These are phyloP conservation scores for Drosophila repletoides DNA, from an alignment of 1,140 invertebrate genomes.

Conservation along the genomic window DNA sequence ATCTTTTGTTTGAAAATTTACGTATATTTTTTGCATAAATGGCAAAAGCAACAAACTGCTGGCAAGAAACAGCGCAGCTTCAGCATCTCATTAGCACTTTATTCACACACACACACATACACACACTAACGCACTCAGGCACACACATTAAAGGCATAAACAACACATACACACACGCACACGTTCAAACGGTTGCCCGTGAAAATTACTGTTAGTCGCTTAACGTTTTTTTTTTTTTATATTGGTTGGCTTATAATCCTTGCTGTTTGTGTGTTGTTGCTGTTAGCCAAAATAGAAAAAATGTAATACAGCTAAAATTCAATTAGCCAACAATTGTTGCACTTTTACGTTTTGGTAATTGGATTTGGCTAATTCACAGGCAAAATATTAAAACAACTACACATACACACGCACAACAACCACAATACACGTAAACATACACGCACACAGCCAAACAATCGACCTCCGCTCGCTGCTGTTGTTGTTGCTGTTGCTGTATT, in stretches of 20 bases:
- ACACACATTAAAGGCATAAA: conserved; percentile 24
- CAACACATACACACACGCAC: conserved; percentile 27
- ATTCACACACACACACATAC: conserved; percentile 21
- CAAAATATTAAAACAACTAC: conserved; percentile 60
- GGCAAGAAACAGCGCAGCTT: conserved; percentile 48
- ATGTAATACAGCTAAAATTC: conserved; percentile 65
- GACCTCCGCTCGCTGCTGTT: conserved; percentile 67
- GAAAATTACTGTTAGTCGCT: conserved; percentile 72
- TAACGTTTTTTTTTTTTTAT: conserved; percentile 29
- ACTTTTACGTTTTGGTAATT: conserved; percentile 62
- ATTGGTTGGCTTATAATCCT: conserved; percentile 71
- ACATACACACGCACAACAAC: conserved; percentile 34
- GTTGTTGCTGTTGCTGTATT: too few relatives aligned
- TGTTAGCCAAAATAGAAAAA: conserved; percentile 64
- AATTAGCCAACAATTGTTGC: conserved; percentile 70
- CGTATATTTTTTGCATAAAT: conserved; percentile 70
- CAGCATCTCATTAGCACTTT: conserved; percentile 78
- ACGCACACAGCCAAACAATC: conserved; percentile 64
- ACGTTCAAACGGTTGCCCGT: conserved; percentile 49
- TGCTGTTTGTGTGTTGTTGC: conserved; percentile 46
- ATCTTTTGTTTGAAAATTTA: conserved; percentile 52
- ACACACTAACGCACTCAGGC: conserved; percentile 7
- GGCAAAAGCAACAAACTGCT: conserved; percentile 73
- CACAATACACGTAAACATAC: conserved; percentile 27
- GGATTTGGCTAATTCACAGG: conserved; percentile 58